Conservation (phyloP, 2,888 invertebrate genomes). For the Trichacis sp. region DNA sequence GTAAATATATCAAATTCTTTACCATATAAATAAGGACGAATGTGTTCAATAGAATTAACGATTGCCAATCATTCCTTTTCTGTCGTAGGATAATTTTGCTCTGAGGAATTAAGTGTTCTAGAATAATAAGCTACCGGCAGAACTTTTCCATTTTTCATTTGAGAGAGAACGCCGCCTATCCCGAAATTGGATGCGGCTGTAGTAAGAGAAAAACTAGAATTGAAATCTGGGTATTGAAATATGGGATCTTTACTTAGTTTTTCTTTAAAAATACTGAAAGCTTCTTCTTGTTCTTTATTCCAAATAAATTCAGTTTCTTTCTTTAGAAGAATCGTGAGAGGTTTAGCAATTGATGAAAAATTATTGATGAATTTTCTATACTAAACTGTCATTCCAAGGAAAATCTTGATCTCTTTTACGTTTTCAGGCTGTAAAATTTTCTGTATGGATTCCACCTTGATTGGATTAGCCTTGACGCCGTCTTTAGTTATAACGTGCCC, state of each 20-base stretch:
- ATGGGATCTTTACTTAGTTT: neutral
- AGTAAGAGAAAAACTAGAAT: slow-evolving; percentile 10
- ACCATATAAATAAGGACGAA: slow-evolving; percentile 21
- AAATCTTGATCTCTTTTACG: slow-evolving; percentile 31
- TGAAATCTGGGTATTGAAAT: neutral
- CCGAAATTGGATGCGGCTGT: slow-evolving; percentile 21
- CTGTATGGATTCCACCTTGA: slow-evolving; percentile 42
- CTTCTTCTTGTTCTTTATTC: slow-evolving; percentile 8
- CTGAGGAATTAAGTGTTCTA: slow-evolving; percentile 5
- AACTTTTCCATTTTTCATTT: slow-evolving; percentile 5
- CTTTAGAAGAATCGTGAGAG: neutral
- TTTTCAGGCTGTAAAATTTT: slow-evolving; percentile 25
- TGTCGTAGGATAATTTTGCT: slow-evolving; percentile 16
- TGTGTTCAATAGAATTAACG: slow-evolving; percentile 5
- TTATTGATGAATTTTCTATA: neutral
- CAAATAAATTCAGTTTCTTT: neutral
- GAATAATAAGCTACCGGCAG: too few relatives aligned
- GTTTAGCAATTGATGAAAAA: neutral
- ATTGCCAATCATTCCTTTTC: slow-evolving; percentile 17
- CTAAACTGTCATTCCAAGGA: too few relatives aligned
- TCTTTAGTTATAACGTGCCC: too few relatives aligned
- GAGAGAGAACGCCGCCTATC: slow-evolving; percentile 1
- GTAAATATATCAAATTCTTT: too few relatives aligned
- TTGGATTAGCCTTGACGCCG: slow-evolving; percentile 47
- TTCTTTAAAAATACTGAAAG: neutral